Evolutionary conservation across 2,888 invertebrate genomes (phyloP).

Genomic region (Metacarcinus magister): DNA sequence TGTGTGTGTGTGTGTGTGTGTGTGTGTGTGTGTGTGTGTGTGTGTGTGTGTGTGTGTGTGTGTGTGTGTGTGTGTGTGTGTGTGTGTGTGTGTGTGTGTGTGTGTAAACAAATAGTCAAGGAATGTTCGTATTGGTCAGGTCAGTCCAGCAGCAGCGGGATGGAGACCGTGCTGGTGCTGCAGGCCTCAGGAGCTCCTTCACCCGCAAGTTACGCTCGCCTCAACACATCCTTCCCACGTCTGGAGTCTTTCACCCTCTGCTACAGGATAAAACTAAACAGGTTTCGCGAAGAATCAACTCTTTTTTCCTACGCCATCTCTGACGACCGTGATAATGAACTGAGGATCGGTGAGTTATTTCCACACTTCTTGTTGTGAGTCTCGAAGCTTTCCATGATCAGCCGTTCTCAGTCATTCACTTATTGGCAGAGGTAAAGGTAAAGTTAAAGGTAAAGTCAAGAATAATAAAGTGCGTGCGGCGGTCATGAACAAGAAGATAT

Average conservation of each 20-base stretch:
- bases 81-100: background rate
- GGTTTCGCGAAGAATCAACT: conserved; percentile 80
- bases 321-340: conserved; percentile 74
- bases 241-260: conserved; percentile 78
- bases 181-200: conserved; percentile 75
- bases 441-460: no score
- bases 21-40: background rate
- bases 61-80: no score
- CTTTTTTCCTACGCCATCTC: conserved; percentile 81
- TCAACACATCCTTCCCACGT: conserved; percentile 74
- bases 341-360: conserved; percentile 72
- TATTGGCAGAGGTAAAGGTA: background rate
- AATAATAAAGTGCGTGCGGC: no score
- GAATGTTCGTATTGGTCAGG: background rate
- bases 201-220: conserved; percentile 66
- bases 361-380: background rate
- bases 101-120: background rate
- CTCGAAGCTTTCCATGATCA: background rate
- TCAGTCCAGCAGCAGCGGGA: background rate
- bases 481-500: no score
- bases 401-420: background rate
- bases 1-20: background rate
- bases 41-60: no score
- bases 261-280: conserved; percentile 75
- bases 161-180: conserved; percentile 55